A percentile compares a stretch with the other conserved stretches of the same genome.
Evolutionary conservation across 1,140 invertebrate species (phyloP).

Genomic region (Notospermus geniculatus): DNA sequence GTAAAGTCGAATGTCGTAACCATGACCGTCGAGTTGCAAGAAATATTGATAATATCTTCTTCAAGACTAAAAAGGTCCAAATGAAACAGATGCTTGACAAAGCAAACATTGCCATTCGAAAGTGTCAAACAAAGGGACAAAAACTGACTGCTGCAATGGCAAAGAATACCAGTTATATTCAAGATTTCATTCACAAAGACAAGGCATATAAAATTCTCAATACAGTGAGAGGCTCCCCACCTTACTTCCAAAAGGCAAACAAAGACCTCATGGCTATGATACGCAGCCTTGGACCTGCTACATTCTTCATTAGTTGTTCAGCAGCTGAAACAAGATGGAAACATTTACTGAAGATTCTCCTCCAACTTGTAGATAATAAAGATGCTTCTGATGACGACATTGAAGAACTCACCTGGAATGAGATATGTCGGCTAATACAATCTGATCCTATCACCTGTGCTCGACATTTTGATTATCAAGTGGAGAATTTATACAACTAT

Average conservation of each 20-base stretch:
- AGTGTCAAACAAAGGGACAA: constrained; percentile 22
- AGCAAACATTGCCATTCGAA: constrained; percentile 21
- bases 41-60: constrained; percentile 23
- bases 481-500: constrained; percentile 20
- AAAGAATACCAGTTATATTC: constrained; percentile 9
- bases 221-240: constrained; percentile 24
- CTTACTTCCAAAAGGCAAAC: constrained; percentile 23
- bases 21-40: constrained; percentile 19
- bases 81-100: constrained; percentile 26
- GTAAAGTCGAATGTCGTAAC: constrained; percentile 25
- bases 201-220: constrained; percentile 27
- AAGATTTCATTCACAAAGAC: constrained; percentile 22
- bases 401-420: constrained; percentile 19
- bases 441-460: constrained; percentile 27
- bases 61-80: constrained; percentile 29
- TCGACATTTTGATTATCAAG: constrained; percentile 24
- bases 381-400: constrained; percentile 16
- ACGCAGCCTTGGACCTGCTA: constrained; percentile 21
- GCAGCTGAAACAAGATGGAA: constrained; percentile 29
- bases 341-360: constrained; percentile 24
- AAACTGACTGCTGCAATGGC: constrained; percentile 23
- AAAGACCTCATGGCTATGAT: constrained; percentile 31
- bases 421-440: constrained; percentile 18
- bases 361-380: constrained; percentile 16
- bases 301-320: constrained; percentile 22